Evolutionary conservation across 2,888 invertebrate genomes (phyloP), one percentile per base, ranked within the genome.

Genomic region (Leucozona laternaria): DNA sequence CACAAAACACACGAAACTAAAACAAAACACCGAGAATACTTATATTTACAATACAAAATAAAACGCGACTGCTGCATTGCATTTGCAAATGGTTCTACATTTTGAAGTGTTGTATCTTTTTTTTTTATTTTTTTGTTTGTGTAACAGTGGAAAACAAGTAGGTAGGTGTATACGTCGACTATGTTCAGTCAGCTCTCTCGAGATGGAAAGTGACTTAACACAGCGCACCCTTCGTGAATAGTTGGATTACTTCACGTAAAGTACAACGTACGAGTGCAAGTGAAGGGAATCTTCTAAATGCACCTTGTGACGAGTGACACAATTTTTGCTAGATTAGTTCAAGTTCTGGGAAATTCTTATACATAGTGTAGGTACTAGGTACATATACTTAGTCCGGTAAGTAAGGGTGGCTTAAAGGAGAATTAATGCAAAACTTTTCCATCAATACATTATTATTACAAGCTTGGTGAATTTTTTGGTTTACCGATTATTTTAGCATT

Each of bases 131-230:
- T 58, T 37, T 45, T 45, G 25, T 15, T 13, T 53, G 2, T 53
- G 22, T 50, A 22, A 22, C 6, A 34, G n/a, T n/a, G 5, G 1
- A 57, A 25, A 43, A 62, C 45, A 28, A 28, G 17, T 13, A 64
- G 31, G 43, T 45, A 28, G 17, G 22, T 11, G 3, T 43, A 17
- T n/a, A 45, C 31, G n/a, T 58, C 10, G 15, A 25, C 25, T 31
- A 31, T 34, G 31, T 48, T 66, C 7, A 34, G 31, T 66, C 7
- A 34, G 31, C 13, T 34, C 37, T 40, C 20, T 48, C 4, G 66
- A 48, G 66, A 66, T 66, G 66, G 66, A 66, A 66, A 66, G 66
- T 48, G 48, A 48, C 66, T 48, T 66, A 66, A 64, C 31, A 31
- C 17, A 64, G 64, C 17, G 28, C 20, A 66, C 66, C 45, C 66